Base-by-base conservation (phyloP, 2,113 vertebrate species). In the Redunca redunca region DNA sequence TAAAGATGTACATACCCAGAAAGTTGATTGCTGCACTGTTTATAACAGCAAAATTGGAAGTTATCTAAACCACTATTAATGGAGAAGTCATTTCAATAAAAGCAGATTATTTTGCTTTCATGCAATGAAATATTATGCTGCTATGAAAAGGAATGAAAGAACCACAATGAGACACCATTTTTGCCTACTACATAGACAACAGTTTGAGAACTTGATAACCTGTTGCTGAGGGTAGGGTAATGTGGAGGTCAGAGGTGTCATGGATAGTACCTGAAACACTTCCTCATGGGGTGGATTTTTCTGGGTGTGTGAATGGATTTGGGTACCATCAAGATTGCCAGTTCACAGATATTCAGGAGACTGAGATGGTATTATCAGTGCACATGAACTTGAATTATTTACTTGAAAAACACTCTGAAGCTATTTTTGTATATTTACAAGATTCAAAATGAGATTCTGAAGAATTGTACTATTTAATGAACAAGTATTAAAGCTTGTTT, bases 401-500 rank as follows among this genome's bases (percentile, higher is more conserved):
- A 55, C 55, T 67, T 81, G 55, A 50, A 91, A 96, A 95, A 77
- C 3, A 88, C 11, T 57, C 33, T 50, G 26, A 57, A 85, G 64
- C 25, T 64, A 77, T 78, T 96, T 92, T 62, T 89, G 67, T 53
- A 21, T 43, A 86, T 84, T 91, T 86, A 90, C 67, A 85, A 88
- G 57, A 94, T 83, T 86, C 25, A 28, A 43, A 94, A 85, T 55
- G 83, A 80, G 12, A 50, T 58, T 82, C 91, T 82, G 64, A 90
- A 81, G 60, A 74, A 84, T 90, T 40, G 16, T 48, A 19, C 52
- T 87, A 33, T 78, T 90, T 92, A 91, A 91, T 88, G 55, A 92
- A 50, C 9, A 96, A 80, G 57, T 74, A 43, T 30, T 62, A 46
- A 93, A 91, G 55, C 89, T 95, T 87, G 26, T 92, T 97, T 94